These are phyloP conservation scores for Philantomba maxwellii DNA, from an alignment of 2,113 vertebrate genomes.

Conservation along the genomic window DNA sequence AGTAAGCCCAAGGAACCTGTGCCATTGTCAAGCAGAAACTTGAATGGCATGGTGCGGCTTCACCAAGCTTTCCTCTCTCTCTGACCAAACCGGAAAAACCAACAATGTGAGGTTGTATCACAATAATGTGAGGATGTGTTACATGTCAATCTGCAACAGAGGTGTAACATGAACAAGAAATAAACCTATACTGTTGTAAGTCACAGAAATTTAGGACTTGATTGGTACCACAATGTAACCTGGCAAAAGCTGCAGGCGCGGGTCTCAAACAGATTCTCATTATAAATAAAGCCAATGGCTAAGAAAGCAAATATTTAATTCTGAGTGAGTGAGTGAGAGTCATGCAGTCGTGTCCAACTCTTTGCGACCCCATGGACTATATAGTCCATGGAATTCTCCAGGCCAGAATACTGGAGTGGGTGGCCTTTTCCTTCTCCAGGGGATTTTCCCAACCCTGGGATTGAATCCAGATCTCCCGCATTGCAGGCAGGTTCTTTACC, in stretches of 20 bases:
- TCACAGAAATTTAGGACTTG: neutral
- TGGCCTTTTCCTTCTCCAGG: too few species aligned
- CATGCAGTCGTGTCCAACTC: too few species aligned
- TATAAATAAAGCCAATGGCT: neutral
- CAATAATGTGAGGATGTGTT: neutral
- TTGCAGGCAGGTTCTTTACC: too few species aligned
- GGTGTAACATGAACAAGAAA: neutral
- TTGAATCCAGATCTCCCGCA: too few species aligned
- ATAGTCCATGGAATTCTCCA: too few species aligned
- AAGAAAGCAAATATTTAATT: conserved; percentile 33
- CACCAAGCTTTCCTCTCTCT: neutral
- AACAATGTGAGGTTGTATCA: neutral
- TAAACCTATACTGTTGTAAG: neutral
- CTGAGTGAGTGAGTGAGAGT: too few species aligned
- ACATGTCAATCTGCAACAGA: neutral
- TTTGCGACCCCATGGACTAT: too few species aligned
- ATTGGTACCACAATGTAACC: neutral
- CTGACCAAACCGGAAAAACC: neutral
- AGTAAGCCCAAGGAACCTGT: neutral
- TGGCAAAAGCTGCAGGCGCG: neutral
- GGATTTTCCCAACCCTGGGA: too few species aligned
- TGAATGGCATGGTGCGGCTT: neutral
- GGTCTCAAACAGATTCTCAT: neutral
- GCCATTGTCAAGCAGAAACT: neutral
- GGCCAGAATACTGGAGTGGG: too few species aligned